phyloP scores from a whole-genome alignment of 2,113 vertebrate genomes.

The Calidris pygmaea region DNA sequence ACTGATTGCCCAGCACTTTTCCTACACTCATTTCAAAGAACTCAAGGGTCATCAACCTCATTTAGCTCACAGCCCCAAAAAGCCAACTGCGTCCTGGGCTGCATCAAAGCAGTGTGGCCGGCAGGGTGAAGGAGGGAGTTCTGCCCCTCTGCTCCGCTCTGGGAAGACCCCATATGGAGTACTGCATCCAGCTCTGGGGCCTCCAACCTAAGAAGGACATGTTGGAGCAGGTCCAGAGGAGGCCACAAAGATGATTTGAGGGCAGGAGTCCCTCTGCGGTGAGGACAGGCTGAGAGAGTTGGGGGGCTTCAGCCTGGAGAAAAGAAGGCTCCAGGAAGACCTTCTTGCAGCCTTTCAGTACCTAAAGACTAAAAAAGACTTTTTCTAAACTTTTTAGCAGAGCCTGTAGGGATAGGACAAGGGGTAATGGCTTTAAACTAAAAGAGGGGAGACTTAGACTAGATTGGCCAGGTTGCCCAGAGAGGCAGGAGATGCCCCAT shows the following conservation, averaged over 20 bases:
- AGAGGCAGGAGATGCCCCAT: background rate
- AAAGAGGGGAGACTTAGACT: accelerated
- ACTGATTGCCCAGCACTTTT: background rate
- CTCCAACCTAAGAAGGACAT: accelerated
- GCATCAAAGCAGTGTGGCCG: accelerated
- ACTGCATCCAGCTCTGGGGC: background rate
- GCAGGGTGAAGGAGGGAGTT: background rate
- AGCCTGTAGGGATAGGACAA: accelerated
- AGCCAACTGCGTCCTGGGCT: background rate
- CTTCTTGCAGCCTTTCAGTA: accelerated
- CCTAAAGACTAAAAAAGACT: background rate
- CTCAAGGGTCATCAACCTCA: background rate
- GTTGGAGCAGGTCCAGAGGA: background rate
- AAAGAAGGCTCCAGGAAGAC: accelerated
- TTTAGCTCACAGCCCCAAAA: background rate
- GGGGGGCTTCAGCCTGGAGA: background rate
- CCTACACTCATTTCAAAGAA: background rate
- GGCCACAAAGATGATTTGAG: accelerated
- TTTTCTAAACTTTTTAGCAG: background rate
- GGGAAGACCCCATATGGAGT: background rate
- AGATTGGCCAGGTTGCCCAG: background rate
- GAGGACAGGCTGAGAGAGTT: background rate
- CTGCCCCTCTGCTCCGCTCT: accelerated
- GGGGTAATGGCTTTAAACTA: background rate
- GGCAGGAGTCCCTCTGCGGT: background rate